Conservation (phyloP, 2,888 invertebrate species). For the Embidobia sp. region DNA sequence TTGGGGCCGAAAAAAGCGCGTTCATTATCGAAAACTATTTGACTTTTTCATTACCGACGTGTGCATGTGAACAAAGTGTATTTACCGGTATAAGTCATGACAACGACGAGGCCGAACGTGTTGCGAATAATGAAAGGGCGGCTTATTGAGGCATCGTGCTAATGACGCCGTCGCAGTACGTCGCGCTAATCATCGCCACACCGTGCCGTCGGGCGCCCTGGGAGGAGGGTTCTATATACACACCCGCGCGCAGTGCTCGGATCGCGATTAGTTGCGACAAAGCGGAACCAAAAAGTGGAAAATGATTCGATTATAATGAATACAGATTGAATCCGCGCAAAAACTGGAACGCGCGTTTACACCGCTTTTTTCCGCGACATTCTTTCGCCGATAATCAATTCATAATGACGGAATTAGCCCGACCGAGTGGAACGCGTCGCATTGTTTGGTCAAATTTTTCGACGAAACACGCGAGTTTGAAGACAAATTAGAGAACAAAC, state of each 20-base stretch:
- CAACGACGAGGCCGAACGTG: no score
- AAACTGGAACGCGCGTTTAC: no score
- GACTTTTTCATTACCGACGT: slow-evolving; percentile 29
- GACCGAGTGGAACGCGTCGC: no score
- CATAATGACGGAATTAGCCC: no score
- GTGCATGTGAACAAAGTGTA: slow-evolving; percentile 28
- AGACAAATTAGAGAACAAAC: no score
- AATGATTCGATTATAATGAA: slow-evolving; percentile 37
- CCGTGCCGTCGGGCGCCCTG: slow-evolving; percentile 66
- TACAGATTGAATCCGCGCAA: no score
- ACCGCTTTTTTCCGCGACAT: neutral
- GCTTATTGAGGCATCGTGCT: slow-evolving; percentile 70
- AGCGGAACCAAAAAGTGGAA: slow-evolving; percentile 10
- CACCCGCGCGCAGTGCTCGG: no score
- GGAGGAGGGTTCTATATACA: no score
- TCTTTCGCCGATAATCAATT: neutral
- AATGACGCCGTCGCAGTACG: slow-evolving; percentile 66
- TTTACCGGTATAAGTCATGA: slow-evolving; percentile 44
- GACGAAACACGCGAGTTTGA: no score
- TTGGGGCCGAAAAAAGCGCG: neutral
- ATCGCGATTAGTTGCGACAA: slow-evolving; percentile 33
- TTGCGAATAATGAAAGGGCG: slow-evolving; percentile 75
- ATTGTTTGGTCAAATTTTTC: no score
- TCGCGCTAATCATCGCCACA: slow-evolving; percentile 67
- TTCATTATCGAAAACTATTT: slow-evolving; percentile 18